Evolutionary conservation across 2,113 vertebrate genomes (phyloP).

Genomic region (Colaptes auratus): DNA sequence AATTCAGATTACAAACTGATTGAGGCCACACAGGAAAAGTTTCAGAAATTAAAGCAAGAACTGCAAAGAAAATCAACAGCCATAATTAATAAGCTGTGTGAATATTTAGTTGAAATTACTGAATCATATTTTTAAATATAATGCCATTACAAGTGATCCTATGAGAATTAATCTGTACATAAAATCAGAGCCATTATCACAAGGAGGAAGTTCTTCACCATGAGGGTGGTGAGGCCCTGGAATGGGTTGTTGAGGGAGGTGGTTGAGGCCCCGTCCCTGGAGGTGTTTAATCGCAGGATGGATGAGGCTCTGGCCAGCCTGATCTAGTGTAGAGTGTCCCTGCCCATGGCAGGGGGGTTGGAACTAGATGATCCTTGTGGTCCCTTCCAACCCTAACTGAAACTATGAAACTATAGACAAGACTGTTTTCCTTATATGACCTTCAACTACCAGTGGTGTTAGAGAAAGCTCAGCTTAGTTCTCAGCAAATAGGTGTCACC

Average conservation of each 20-base stretch:
- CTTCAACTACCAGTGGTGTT: background rate
- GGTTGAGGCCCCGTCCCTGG: too few relatives aligned
- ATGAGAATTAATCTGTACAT: background rate
- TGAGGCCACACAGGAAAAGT: background rate
- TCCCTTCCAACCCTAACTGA: too few relatives aligned
- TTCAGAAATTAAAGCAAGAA: background rate
- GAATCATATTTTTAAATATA: background rate
- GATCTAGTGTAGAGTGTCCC: too few relatives aligned
- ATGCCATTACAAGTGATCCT: background rate
- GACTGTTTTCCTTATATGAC: slow-evolving; percentile 14
- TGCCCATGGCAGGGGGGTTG: too few relatives aligned
- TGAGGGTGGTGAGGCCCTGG: too few relatives aligned
- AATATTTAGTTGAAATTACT: background rate
- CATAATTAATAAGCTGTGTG: background rate
- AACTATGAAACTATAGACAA: too few relatives aligned
- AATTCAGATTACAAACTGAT: background rate
- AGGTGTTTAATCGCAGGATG: too few relatives aligned
- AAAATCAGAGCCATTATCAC: background rate
- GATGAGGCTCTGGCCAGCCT: too few relatives aligned
- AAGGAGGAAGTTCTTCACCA: too few relatives aligned
- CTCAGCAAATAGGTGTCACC: slow-evolving; percentile 33
- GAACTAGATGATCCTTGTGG: too few relatives aligned
- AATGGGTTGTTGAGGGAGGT: too few relatives aligned
- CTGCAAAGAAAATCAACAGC: background rate
- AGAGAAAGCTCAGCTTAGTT: slow-evolving; percentile 6